Base-by-base conservation (phyloP, 1,140 invertebrate genomes). In the Paraescarpia echinospica region DNA sequence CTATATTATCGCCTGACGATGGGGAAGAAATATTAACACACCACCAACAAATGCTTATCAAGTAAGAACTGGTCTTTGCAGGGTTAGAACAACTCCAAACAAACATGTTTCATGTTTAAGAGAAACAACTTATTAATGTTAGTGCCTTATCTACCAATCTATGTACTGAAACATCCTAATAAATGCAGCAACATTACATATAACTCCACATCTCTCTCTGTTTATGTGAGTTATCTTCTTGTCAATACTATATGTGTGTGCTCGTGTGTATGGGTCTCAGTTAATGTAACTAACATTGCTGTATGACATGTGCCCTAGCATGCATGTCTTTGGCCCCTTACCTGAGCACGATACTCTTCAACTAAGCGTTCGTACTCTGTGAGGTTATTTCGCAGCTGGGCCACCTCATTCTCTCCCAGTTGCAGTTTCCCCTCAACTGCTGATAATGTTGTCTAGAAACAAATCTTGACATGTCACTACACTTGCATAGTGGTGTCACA, bases 291-390 rank as follows among this genome's bases (percentile, higher is more conserved):
- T 22, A 77, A 77, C 27, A 31, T n/a, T n/a, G n/a, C 27, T 27
- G 9, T 77, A 22, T 77, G 4, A 77, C 27, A 77, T 27, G 27
- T 27, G 9, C 59, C 59, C 59, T 77, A 77, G 59, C 59, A 77
- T 77, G 14, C 59, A 77, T 4, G 22, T 27, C 22, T 12, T 27
- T 77, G 59, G 27, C 59, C 59, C 27, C 59, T 77, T 77, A 96
- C 95, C 95, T 95, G 95, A 92, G 94, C 94, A 93, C 94, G 95
- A 93, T 96, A 96, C 90, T 96, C 95, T 31, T 95, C 95, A n/a
- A 95, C 94, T 6, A 96, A 93, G 91, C 94, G 94, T 93, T 96
- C 95, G 91, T 95, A 95, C 35, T 95, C 94, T 92, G 94, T 95
- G 14, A 96, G 90, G 92, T 94, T 96, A 34, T 94, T 93, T n/a